Base-by-base conservation (phyloP, 2,797 vertebrate species). In the Anableps anableps region DNA sequence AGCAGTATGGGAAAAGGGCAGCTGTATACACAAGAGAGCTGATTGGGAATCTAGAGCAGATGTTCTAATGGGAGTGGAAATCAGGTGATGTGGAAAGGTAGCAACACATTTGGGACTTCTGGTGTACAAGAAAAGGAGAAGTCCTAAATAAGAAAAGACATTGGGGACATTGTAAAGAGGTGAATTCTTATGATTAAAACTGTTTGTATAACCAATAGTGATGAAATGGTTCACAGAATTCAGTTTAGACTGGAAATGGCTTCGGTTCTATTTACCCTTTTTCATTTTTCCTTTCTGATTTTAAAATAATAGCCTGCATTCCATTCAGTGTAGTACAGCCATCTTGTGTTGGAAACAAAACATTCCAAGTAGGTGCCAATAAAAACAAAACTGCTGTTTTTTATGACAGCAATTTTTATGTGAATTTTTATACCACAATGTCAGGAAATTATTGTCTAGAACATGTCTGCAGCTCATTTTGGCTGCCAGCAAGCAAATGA, bases 101-200 rank as follows among this genome's bases (percentile, higher is more conserved):
- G 38, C 36, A 76, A 71, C 45, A 74, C 75, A 64, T 71, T 23
- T 53, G 13, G 70, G 78, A 79, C 47, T 43, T 66, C 60, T 50
- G 68, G 36, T n/a, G 77, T 55, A 70, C 34, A 74, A 47, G 45
- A 64, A 74, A 73, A 14, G 10, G 7, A 21, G 21, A 14, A 26
- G 26, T 72, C 31, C 48, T 29, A 58, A 72, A 64, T 45, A 51
- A 76, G n/a, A 71, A 48, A 17, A 66, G 10, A 58, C 14, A 0
- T 26, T 19, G 55, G 41, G n/a, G n/a, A 58, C 31, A 6, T 34
- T 51, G 16, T 47, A 64, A 51, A 66, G 21, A 26, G 41, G 11
- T 43, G 5, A 14, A 70, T 26, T 70, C 66, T 41, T 43, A 13
- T 43, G 1, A 41, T 43, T 43, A 21, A 68, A 41, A 23, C 10